Evolutionary conservation across 2,113 vertebrate genomes (phyloP).

Genomic region (Gasterosteus aculeatus): DNA sequence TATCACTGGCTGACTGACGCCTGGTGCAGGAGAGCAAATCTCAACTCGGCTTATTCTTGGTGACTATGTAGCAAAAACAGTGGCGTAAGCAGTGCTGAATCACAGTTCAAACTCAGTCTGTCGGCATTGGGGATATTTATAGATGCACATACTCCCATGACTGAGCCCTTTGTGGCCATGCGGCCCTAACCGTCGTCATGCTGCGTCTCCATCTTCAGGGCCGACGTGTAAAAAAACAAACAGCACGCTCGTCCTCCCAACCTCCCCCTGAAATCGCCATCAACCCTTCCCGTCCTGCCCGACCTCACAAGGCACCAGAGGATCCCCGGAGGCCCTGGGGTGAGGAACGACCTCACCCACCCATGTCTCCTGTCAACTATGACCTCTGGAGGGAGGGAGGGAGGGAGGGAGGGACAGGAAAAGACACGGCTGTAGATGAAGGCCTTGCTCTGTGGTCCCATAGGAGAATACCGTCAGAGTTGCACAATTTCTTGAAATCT

Average conservation of each 20-base stretch:
- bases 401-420: constrained; percentile 18
- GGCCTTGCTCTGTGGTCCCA: constrained; percentile 27
- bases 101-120: not conserved
- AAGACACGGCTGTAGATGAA: constrained; percentile 37
- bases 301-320: constrained; percentile 38
- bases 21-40: not conserved
- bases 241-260: constrained; percentile 57
- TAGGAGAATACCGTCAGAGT: constrained; percentile 37
- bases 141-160: not conserved
- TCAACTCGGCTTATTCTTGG: not conserved
- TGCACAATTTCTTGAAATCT: constrained; percentile 59
- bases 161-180: constrained; percentile 13
- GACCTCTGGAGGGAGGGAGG: constrained; percentile 58
- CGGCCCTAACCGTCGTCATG: constrained; percentile 50
- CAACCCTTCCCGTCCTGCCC: constrained; percentile 40
- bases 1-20: not conserved
- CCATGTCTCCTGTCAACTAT: constrained; percentile 73
- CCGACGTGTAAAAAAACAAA: constrained; percentile 47
- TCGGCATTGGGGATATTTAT: not conserved
- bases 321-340: constrained; percentile 33
- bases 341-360: constrained; percentile 58
- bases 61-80: not conserved
- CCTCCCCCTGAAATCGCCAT: constrained; percentile 12
- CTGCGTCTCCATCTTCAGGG: constrained; percentile 57
- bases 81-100: constrained; percentile 13